These are phyloP conservation scores for Sialis lutaria DNA, from an alignment of 2,888 invertebrate species.

Conservation along the genomic window DNA sequence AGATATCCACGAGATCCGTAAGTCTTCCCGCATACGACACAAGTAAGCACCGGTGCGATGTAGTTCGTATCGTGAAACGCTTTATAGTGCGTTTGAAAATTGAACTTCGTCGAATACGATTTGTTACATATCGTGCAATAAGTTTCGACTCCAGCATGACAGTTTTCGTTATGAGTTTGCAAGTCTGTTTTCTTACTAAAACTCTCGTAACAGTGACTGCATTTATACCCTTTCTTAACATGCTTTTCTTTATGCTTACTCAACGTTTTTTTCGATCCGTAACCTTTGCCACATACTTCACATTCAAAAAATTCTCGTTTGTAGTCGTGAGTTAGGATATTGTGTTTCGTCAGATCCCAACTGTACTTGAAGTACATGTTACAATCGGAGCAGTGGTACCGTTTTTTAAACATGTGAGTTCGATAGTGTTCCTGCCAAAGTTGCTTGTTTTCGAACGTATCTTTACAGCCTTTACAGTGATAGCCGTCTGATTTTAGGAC, in stretches of 20 bases:
- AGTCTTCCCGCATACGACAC: constrained; percentile 13
- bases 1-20: constrained; percentile 14
- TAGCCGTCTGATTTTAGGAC: neutral
- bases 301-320: neutral
- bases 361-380: constrained; percentile 13
- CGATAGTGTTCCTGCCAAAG: constrained; percentile 2
- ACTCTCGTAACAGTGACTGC: neutral
- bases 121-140: constrained; percentile 6
- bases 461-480: constrained; percentile 5
- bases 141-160: neutral
- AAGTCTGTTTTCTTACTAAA: neutral
- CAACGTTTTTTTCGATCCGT: constrained; percentile 2
- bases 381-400: constrained; percentile 14
- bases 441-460: constrained; percentile 3
- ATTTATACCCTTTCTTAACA: neutral
- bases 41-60: constrained; percentile 4
- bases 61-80: constrained; percentile 3
- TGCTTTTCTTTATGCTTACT: neutral
- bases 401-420: constrained; percentile 10
- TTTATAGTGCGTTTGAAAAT: constrained; percentile 1
- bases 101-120: constrained; percentile 1
- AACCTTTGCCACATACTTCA: constrained; percentile 3
- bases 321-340: constrained; percentile 2
- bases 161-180: constrained; percentile 1
- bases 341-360: constrained; percentile 14